A percentile compares a stretch with the other conserved stretches of the same genome.
phyloP scores from a whole-genome alignment of 2,113 vertebrate species.

The Isichthys henryi region DNA sequence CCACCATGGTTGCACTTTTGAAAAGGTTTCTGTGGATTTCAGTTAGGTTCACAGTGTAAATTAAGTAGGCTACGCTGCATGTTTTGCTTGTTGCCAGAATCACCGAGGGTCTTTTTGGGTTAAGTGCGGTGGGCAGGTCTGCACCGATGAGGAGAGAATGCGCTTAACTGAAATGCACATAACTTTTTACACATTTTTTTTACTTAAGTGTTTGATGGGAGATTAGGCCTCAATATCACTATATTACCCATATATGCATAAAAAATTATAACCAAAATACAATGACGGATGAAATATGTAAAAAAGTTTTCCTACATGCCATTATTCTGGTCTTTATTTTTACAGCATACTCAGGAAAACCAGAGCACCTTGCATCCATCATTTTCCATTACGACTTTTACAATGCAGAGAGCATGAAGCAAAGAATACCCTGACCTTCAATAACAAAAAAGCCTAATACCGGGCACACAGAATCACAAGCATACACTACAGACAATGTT shows the following conservation, averaged over 20 bases:
- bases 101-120: not conserved
- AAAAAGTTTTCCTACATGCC: not conserved
- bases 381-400: not conserved
- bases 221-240: not conserved
- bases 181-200: not conserved
- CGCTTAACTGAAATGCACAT: not conserved
- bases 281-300: not conserved
- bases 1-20: no score
- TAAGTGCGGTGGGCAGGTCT: not conserved
- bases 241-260: not conserved
- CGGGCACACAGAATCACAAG: not conserved
- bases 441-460: not conserved
- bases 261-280: not conserved
- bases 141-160: not conserved
- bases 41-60: not conserved
- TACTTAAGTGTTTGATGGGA: not conserved
- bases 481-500: not conserved
- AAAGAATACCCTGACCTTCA: not conserved
- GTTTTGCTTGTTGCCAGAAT: not conserved
- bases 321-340: not conserved
- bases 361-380: not conserved
- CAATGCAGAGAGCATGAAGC: not conserved
- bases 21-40: not conserved
- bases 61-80: not conserved
- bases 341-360: not conserved